These are phyloP conservation scores for Poeciliopsis paucimaculata DNA, from an alignment of 2,797 vertebrate genomes.

Conservation along the genomic window DNA sequence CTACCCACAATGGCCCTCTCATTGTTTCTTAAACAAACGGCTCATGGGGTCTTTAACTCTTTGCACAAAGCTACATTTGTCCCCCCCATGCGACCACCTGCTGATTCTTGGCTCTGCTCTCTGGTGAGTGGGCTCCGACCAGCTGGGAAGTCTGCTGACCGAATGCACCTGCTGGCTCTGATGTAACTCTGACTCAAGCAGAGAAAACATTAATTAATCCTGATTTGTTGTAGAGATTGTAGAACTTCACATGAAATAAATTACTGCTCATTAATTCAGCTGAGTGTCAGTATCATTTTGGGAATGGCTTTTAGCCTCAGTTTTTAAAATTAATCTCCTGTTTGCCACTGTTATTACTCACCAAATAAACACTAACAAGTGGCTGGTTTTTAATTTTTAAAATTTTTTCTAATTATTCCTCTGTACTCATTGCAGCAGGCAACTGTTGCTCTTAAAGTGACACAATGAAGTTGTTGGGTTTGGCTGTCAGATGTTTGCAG, in stretches of 20 bases:
- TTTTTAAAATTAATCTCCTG: slow-evolving; percentile 40
- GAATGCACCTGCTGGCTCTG: slow-evolving; percentile 67
- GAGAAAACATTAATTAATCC: slow-evolving; percentile 28
- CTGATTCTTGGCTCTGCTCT: slow-evolving; percentile 66
- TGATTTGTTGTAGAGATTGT: slow-evolving; percentile 24
- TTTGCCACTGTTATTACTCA: background rate
- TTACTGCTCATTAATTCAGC: background rate
- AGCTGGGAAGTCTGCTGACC: slow-evolving; percentile 44
- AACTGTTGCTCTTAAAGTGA: slow-evolving; percentile 22
- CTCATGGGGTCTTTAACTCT: slow-evolving; percentile 58
- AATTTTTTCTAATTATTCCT: background rate
- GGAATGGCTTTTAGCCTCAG: slow-evolving; percentile 51
- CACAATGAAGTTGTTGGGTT: slow-evolving; percentile 39
- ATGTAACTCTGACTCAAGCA: slow-evolving; percentile 39
- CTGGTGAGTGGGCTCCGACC: slow-evolving; percentile 56
- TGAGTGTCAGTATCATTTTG: background rate
- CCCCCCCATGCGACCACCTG: slow-evolving; percentile 64
- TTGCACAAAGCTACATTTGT: slow-evolving; percentile 70
- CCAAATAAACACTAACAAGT: too few relatives aligned
- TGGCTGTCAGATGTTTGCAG: slow-evolving; percentile 62
- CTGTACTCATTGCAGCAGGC: background rate
- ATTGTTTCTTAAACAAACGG: slow-evolving; percentile 68
- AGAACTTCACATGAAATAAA: background rate
- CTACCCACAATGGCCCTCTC: slow-evolving; percentile 27
- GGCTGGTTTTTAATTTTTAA: too few relatives aligned